Base-by-base conservation (phyloP, 1,140 invertebrate species). In the Drosophila nikananu region DNA sequence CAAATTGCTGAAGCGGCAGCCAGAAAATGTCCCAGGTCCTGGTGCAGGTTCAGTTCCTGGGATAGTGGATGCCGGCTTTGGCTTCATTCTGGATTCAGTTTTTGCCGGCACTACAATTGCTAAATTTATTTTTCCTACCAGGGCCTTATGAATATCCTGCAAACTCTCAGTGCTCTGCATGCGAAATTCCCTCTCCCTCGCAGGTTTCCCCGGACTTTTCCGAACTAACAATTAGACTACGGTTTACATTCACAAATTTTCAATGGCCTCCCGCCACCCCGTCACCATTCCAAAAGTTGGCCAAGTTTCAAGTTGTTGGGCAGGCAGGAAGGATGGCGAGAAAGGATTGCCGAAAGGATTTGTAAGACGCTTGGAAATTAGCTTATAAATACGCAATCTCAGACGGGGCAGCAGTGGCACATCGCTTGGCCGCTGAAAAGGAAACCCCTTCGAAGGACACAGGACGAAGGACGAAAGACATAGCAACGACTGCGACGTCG, bases 381-480 rank as follows among this genome's bases (percentile, higher is more conserved):
- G 86, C 81, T 87, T 87, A 89, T 87, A 87, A 87, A 87, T 90
- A 84, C 84, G 86, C 77, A 89, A 86, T 86, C 76, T 68, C 49
- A 61, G 71, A 39, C 57, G 71, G 70, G 54, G 35, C 54, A 57
- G 54, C 70, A 73, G 51, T 37, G 23, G 35, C 37, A 61, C 54
- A 64, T 35, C 49, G 48, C 48, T 21, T 42, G 35, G 59, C 5
- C 48, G 23, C 23, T 46, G 62, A 60, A 77, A 74, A 63, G 58
- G 46, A 42, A 79, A 79, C 61, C 55, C 49, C 37, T 30, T 41
- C 67, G 41, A 42, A 48, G 63, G 46, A 57, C 54, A 57, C 54
- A 39, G 54, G 21, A 23, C 54, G 54, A 39, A 57, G 54, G 54
- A 39, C 64, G 74, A 76, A 74, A 41, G 51, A 74, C 49, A 67